Base-by-base conservation (phyloP, 1,140 invertebrate species). In the Solenopsis invicta region DNA sequence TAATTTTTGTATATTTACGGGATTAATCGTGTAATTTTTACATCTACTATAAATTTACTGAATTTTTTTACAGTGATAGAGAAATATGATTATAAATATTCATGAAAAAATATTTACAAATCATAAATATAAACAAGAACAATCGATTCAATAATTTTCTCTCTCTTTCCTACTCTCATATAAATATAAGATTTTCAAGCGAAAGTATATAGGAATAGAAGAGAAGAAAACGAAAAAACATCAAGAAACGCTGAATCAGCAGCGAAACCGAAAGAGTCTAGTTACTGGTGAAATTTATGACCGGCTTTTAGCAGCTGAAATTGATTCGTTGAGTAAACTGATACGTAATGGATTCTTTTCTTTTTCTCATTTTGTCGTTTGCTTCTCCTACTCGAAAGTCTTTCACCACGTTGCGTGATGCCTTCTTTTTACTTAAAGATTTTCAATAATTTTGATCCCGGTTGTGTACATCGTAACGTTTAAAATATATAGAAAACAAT, bases 241-340 rank as follows among this genome's bases (percentile, higher is more conserved):
- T 81, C 77, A 90, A 90, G 78, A 91, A 90, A 88, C 59, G 86
- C 88, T 85, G 87, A 92, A 90, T 91, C 90, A 92, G 90, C 87
- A 76, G 90, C 85, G 66, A 78, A 81, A 71, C 34, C 64, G 76
- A 78, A 74, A 76, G 54, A 61, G 86, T 91, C 85, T 89, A 90
- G 87, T 87, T 90, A 87, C 82, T 78, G 82, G 85, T 61, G 80
- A 87, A 92, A 93, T 93, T 93, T 93, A 93, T 91, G 91, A 88
- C 89, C 88, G 90, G 90, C 89, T 93, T 90, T 93, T 93, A 92
- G 89, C 90, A 85, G 84, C 71, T 90, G 90, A 90, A 92, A 93
- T 93, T 93, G 92, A 93, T 93, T 93, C 88, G 90, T 86, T 90
- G 86, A 91, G 92, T 93, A 93, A 93, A 93, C 92, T 90, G 92